Conservation (phyloP, 2,797 vertebrate species). For the Synanceia verrucosa region DNA sequence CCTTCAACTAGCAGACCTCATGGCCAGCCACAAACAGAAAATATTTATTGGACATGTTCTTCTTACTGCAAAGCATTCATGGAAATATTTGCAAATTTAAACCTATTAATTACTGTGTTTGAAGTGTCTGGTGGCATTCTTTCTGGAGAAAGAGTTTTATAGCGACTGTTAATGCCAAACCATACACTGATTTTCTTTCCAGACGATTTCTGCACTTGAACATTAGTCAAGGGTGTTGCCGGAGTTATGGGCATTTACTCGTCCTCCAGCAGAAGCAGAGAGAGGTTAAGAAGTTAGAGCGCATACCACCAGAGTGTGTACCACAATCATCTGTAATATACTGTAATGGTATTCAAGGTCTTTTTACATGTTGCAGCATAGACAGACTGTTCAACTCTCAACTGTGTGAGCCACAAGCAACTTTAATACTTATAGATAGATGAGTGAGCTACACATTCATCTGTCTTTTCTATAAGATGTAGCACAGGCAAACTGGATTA, state of each 20-base stretch:
- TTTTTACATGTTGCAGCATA: no score
- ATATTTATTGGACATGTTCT: constrained; percentile 45
- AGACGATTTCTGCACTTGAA: constrained; percentile 4
- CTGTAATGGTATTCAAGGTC: no score
- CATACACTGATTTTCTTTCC: neutral
- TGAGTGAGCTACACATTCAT: no score
- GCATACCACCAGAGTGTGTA: neutral
- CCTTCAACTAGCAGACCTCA: constrained; percentile 39
- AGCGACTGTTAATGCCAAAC: neutral
- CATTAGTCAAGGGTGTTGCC: neutral
- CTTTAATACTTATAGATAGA: no score
- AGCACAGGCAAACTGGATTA: neutral
- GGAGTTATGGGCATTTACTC: constrained; percentile 7
- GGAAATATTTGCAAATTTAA: constrained; percentile 43
- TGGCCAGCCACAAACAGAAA: constrained; percentile 37
- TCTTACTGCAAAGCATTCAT: constrained; percentile 22
- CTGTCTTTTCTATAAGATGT: neutral
- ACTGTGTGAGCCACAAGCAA: no score
- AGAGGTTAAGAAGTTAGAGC: neutral
- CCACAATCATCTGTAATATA: constrained; percentile 1
- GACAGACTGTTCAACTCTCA: no score
- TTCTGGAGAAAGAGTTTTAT: neutral
- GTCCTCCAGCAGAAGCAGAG: neutral
- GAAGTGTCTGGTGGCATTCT: constrained; percentile 34
- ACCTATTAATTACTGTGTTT: constrained; percentile 44